Percentiles rank a stretch among this genome's conserved stretches.
phyloP scores from a whole-genome alignment of 2,113 vertebrate species.

The Otolemur garnettii region DNA sequence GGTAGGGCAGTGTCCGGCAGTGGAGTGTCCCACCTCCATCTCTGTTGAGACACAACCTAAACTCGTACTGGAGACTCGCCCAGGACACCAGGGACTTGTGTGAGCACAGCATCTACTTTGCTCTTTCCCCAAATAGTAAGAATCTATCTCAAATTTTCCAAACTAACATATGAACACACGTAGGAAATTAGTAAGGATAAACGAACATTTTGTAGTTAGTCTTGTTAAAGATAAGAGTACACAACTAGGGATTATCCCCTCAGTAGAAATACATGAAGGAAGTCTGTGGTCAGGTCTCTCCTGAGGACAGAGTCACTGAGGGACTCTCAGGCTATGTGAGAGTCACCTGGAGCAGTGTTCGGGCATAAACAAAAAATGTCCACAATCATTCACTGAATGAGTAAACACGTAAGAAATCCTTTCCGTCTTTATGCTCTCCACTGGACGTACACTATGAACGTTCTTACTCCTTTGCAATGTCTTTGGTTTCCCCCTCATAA shows the following conservation, averaged over 20 bases:
- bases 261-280: neutral
- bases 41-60: neutral
- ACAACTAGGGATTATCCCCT: neutral
- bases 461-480: neutral
- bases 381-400: neutral
- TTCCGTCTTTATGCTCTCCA: neutral
- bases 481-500: neutral
- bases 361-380: neutral
- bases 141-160: slow-evolving; percentile 35
- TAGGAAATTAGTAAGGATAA: neutral
- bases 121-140: neutral
- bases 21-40: neutral
- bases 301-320: neutral
- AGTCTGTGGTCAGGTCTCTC: neutral
- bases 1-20: too few species aligned
- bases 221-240: neutral
- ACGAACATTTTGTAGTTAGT: neutral
- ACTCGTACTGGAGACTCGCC: neutral
- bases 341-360: neutral
- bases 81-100: neutral
- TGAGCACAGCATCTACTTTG: neutral
- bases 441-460: neutral
- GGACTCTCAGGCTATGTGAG: neutral
- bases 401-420: neutral
- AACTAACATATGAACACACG: neutral